Conservation (phyloP, 2,797 vertebrate species). For the Syngnathus acus region DNA sequence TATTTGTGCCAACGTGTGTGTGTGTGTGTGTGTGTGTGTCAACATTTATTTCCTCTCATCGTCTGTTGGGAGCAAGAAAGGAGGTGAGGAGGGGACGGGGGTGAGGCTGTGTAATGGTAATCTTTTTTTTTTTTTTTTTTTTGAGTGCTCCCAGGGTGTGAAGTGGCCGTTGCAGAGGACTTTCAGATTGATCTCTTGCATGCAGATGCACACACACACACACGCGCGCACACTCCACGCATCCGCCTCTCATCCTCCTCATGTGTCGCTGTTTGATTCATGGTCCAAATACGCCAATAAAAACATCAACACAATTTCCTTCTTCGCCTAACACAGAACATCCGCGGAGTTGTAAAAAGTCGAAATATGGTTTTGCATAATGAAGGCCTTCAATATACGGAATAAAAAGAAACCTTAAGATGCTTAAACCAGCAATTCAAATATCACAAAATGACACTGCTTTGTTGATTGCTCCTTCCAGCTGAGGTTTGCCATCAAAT, state of each 20-base stretch:
- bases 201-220: slow-evolving; percentile 11
- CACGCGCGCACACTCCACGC: slow-evolving; percentile 10
- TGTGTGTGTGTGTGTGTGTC: slow-evolving; percentile 17
- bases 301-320: slow-evolving; percentile 55
- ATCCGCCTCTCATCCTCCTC: slow-evolving; percentile 49
- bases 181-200: slow-evolving; percentile 68
- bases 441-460: too few species aligned
- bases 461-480: too few species aligned
- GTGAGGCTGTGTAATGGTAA: slow-evolving; percentile 66
- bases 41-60: slow-evolving; percentile 68
- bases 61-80: slow-evolving; percentile 59
- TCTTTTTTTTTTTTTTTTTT: slow-evolving; percentile 54
- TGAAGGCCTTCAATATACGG: neutral
- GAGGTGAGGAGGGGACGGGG: slow-evolving; percentile 50
- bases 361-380: neutral
- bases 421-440: too few species aligned
- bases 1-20: slow-evolving; percentile 25
- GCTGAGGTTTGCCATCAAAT: too few species aligned
- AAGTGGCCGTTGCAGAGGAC: slow-evolving; percentile 66
- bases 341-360: slow-evolving; percentile 27
- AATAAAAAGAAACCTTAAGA: neutral
- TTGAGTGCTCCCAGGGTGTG: slow-evolving; percentile 67
- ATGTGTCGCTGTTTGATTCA: slow-evolving; percentile 67
- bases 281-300: slow-evolving; percentile 73
- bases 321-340: slow-evolving; percentile 44